Evolutionary conservation across 2,888 invertebrate species (phyloP).

Genomic region (Melitaea athalia): DNA sequence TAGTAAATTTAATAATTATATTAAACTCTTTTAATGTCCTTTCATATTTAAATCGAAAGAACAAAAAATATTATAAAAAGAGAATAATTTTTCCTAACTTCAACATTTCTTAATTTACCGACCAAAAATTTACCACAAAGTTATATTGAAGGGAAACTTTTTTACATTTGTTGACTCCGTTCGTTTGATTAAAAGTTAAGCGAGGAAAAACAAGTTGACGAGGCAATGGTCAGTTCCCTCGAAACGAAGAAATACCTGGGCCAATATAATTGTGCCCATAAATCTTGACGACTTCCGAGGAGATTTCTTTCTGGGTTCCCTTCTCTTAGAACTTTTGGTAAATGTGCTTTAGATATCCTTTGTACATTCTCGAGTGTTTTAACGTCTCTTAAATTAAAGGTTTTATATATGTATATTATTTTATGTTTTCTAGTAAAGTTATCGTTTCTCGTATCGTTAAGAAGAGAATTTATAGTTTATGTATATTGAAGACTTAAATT

Average conservation of each 20-base stretch:
- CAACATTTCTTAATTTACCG: slow-evolving; percentile 5
- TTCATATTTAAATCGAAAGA: neutral
- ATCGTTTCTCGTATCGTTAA: too few species aligned
- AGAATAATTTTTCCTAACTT: slow-evolving; percentile 7
- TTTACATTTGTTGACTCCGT: slow-evolving; percentile 41
- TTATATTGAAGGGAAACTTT: slow-evolving; percentile 39
- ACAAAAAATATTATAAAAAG: neutral
- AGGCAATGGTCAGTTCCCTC: slow-evolving; percentile 62
- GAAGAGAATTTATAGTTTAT: too few species aligned
- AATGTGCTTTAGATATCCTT: neutral
- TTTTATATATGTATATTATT: neutral
- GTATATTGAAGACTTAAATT: too few species aligned
- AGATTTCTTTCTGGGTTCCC: slow-evolving; percentile 65
- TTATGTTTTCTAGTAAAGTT: neutral
- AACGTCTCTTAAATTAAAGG: neutral
- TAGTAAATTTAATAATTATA: too few species aligned
- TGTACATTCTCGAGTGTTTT: neutral
- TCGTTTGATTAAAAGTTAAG: slow-evolving; percentile 44
- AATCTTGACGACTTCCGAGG: slow-evolving; percentile 72
- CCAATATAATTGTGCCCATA: slow-evolving; percentile 71
- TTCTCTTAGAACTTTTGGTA: slow-evolving; percentile 41
- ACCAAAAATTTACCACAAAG: slow-evolving; percentile 31
- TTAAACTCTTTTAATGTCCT: neutral
- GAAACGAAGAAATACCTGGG: slow-evolving; percentile 63
- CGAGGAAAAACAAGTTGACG: slow-evolving; percentile 47